phyloP scores from a whole-genome alignment of 2,797 vertebrate species.

The Meriones psammophilus region DNA sequence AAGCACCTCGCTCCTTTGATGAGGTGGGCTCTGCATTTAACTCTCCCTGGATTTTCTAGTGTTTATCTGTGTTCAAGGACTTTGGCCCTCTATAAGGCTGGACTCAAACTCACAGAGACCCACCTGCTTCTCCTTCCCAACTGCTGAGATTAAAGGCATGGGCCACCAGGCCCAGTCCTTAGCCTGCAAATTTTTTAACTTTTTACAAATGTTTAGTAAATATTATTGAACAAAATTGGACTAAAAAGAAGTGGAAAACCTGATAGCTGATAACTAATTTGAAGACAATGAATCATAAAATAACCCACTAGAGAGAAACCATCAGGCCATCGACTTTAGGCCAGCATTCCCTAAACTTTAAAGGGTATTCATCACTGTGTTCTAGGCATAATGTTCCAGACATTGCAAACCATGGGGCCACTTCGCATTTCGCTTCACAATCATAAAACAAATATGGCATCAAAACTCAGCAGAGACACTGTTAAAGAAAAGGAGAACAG shows the following conservation, averaged over 20 bases:
- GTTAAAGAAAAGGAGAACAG: slow-evolving; percentile 5
- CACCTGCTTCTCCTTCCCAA: background rate
- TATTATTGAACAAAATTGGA: slow-evolving; percentile 22
- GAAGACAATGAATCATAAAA: background rate
- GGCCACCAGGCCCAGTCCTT: background rate
- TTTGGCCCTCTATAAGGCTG: background rate
- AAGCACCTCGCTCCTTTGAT: background rate
- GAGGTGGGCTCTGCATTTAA: background rate
- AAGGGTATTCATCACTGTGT: background rate
- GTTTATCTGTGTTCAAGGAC: background rate
- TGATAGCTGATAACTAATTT: slow-evolving; percentile 3
- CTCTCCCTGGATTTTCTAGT: background rate
- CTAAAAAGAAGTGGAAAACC: background rate
- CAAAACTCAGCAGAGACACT: slow-evolving; percentile 39
- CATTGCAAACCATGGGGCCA: background rate
- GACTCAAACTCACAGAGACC: background rate
- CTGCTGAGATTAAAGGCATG: background rate
- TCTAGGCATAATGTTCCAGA: slow-evolving; percentile 6
- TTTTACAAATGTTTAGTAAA: slow-evolving; percentile 39
- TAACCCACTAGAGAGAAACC: background rate
- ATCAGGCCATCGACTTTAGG: background rate
- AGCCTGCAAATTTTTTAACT: background rate
- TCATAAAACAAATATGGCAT: slow-evolving; percentile 30
- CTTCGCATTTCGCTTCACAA: background rate
- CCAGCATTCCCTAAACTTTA: background rate